Percentiles rank a stretch among this genome's conserved stretches.
Conservation (phyloP, 2,113 vertebrate species). For the Petaurus breviceps region DNA sequence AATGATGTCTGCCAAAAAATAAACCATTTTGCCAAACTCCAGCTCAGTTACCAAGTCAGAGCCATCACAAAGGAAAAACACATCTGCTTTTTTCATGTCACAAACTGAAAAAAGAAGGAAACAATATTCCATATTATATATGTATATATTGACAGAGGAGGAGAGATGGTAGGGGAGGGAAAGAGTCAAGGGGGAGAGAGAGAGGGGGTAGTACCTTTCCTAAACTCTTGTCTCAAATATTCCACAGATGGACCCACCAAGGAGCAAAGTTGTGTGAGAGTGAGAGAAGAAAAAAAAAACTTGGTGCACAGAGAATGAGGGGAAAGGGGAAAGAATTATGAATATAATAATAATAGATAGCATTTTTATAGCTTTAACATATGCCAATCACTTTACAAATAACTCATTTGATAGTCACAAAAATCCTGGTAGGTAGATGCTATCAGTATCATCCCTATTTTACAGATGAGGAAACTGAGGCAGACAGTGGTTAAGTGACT, state of each 20-base stretch:
- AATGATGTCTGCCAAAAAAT: conserved; percentile 76
- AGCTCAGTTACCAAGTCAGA: conserved; percentile 69
- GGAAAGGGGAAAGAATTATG: not conserved
- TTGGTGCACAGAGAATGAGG: not conserved
- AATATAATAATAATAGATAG: not conserved
- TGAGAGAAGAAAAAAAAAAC: not conserved
- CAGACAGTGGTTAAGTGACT: not conserved
- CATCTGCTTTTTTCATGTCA: conserved; percentile 64
- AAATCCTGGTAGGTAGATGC: not conserved
- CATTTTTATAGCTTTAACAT: not conserved
- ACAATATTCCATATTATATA: not conserved
- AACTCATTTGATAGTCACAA: not conserved
- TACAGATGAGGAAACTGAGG: not conserved
- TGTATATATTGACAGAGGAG: not conserved
- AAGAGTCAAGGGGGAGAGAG: not conserved
- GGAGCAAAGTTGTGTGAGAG: not conserved
- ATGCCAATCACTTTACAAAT: not conserved
- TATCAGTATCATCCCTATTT: not conserved
- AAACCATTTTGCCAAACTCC: conserved; percentile 73
- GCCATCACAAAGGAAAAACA: conserved; percentile 82
- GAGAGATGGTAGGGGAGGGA: not conserved
- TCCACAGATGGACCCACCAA: not conserved
- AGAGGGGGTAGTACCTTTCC: not conserved
- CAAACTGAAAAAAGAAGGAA: conserved; percentile 74
- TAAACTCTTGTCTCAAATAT: not conserved